Base-by-base conservation (phyloP, 2,113 vertebrate species). In the Hemichromis elongatus region DNA sequence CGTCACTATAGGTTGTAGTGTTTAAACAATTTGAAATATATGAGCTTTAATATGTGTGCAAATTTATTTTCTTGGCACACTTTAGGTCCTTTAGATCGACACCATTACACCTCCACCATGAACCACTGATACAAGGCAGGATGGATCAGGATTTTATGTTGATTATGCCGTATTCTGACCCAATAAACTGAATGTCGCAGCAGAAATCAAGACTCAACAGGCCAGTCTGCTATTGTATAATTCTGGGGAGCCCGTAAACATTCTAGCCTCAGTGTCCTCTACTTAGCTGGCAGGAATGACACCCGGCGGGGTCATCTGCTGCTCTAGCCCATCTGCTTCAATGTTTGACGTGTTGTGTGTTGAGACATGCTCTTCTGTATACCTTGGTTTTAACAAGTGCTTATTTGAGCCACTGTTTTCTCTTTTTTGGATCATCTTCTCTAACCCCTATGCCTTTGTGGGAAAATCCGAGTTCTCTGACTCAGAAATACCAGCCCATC, bases 331-430 rank as follows among this genome's bases (percentile, higher is more conserved):
- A 68, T 68, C 12, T 40, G 6, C n/a, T 16, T 68, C 63, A 13
- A n/a, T 24, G 63, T 68, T 68, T 42, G n/a, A 68, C 16, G n/a
- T 66, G 61, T 40, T 40, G 63, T 68, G 63, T 68, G 63, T 16
- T 68, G n/a, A 68, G 37, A 68, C 37, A 24, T 42, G 37, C 63
- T 42, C 37, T 42, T 16, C 37, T 42, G 37, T 24, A 68, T 11
- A 68, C 40, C 63, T 42, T 68, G 12, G 63, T 24, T 68, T 40
- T 68, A 68, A 16, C 35, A 37, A 68, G 11, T 24, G 35, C 4
- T 5, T 16, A 42, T 68, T 68, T 68, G 3, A 42, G 4, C 12
- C 42, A 42, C 61, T 24, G 61, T 42, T 68, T 40, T 42, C 3
- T 63, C 30, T n/a, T 68, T 42, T 68, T 40, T 5, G 4, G 40